Evolutionary conservation across 2,888 invertebrate species (phyloP).

Genomic region (Toxonevra muliebris): DNA sequence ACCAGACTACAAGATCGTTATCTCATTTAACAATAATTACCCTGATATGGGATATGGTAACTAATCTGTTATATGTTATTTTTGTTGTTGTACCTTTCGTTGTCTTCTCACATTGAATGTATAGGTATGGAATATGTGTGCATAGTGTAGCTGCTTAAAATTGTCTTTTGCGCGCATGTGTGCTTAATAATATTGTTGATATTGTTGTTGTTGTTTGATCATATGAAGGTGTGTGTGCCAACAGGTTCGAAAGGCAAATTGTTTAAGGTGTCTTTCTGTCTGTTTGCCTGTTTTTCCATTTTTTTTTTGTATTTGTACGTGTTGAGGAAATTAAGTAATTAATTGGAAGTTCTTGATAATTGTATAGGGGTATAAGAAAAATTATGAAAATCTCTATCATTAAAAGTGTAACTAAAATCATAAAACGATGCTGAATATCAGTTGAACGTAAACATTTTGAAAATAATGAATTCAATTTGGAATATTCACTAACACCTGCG

Average conservation of each 20-base stretch:
- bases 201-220: constrained; percentile 24
- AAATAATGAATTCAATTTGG: no score
- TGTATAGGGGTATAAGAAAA: constrained; percentile 9
- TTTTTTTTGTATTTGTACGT: constrained; percentile 18
- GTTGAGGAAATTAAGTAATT: constrained; percentile 42
- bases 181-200: background rate
- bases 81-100: constrained; percentile 16
- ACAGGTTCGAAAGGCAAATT: constrained; percentile 37
- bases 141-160: background rate
- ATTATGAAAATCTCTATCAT: no score
- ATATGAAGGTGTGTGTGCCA: constrained; percentile 37
- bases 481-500: no score
- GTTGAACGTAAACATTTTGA: no score
- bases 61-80: constrained; percentile 59
- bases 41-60: constrained; percentile 66
- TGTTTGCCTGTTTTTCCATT: constrained; percentile 15
- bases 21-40: constrained; percentile 67
- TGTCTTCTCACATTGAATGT: background rate
- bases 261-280: background rate
- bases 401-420: no score
- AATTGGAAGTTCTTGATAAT: constrained; percentile 41
- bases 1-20: constrained; percentile 65
- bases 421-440: no score
- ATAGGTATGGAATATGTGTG: background rate
- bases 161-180: background rate